Base-by-base conservation (phyloP, 2,888 invertebrate species). In the Germaria angustata region DNA sequence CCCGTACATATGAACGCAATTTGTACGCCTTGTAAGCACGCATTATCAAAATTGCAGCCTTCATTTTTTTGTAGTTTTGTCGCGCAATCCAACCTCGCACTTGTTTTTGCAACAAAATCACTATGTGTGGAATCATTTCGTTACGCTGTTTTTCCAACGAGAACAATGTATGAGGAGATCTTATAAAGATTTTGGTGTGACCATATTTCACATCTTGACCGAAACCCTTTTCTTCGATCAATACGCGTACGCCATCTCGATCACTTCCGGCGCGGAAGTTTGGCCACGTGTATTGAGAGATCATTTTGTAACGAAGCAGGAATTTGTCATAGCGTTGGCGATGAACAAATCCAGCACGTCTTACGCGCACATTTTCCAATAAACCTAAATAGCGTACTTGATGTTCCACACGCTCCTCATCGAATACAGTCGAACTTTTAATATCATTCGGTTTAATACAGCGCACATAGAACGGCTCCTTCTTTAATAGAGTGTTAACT, bases 361-460 rank as follows among this genome's bases (percentile, higher is more conserved):
- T 94, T 17, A 99, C 99, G 81, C 98, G 94, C 55, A 99, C 97
- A 92, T 99, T 99, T 92, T 99, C 99, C 71, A 99, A 93, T 28
- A 99, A 92, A 0, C 99, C 99, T 51, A 99, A 93, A 92, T 99
- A 99, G 49, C 91, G 89, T 22, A 92, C 92, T 85, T 92, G 91
- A 86, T 92, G 91, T 84, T 91, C 88, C 3, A 91, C 89, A 0
- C 98, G 93, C 89, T 96, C 95, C 13, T 95, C 94, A 90, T 99
- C 97, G 92, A 99, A 98, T 46, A 94, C 92, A 44, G 93, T 93
- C 0, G 98, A 95, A 41, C 97, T 95, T 92, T 99, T 99, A 68
- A 96, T 93, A 87, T 98, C 97, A 92, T 99, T 99, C 28, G 99
- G 99, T 89, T 99, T 99, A 88, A 99, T 95, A 91, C 99, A 99